These are phyloP conservation scores for Botia kubotai DNA, from an alignment of 2,797 vertebrate genomes.

Conservation along the genomic window DNA sequence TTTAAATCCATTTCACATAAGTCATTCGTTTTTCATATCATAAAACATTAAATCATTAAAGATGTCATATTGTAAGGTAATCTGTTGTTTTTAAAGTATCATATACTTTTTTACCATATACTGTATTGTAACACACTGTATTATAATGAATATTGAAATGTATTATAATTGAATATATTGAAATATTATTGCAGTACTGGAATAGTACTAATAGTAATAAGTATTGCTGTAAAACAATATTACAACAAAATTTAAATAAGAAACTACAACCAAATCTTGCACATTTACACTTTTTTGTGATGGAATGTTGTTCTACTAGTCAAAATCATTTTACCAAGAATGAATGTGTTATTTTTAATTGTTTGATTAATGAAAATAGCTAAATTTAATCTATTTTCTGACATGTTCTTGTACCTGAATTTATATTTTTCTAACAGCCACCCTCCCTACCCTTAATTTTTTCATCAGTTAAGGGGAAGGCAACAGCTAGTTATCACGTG, in stretches of 20 bases:
- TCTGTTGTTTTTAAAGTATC: background rate
- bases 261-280: too few species aligned
- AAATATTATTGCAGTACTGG: too few species aligned
- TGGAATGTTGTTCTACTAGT: background rate
- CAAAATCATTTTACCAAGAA: background rate
- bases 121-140: background rate
- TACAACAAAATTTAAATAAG: too few species aligned
- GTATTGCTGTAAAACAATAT: too few species aligned
- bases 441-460: background rate
- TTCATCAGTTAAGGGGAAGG: conserved; percentile 48
- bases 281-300: background rate
- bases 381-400: background rate
- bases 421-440: conserved; percentile 14
- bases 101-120: background rate
- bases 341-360: background rate
- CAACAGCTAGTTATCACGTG: conserved; percentile 81
- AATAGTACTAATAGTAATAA: too few species aligned
- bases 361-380: too few species aligned
- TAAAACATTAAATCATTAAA: background rate
- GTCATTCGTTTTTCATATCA: background rate
- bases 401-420: background rate
- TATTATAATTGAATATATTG: too few species aligned
- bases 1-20: background rate
- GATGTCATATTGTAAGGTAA: background rate
- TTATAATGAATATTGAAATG: too few species aligned